phyloP scores from a whole-genome alignment of 2,797 vertebrate genomes.

The Catamblyrhynchus diadema region DNA sequence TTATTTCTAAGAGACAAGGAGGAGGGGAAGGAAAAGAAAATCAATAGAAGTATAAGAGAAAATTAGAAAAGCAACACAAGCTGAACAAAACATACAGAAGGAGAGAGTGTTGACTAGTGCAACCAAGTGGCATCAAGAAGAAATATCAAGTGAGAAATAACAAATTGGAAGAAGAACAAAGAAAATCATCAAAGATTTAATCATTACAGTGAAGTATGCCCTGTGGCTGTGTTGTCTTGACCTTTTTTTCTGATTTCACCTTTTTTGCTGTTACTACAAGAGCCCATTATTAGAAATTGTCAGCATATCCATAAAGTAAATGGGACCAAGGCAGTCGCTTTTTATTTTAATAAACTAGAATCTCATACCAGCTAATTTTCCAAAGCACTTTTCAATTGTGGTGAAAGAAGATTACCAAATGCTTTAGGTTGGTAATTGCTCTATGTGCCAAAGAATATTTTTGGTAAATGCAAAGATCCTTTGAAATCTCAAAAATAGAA shows the following conservation, averaged over 20 bases:
- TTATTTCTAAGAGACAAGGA: not conserved
- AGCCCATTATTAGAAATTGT: not conserved
- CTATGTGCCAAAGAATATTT: not conserved
- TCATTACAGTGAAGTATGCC: not conserved
- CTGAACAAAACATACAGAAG: not conserved
- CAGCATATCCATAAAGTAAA: not conserved
- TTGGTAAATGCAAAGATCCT: not conserved
- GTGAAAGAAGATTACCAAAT: not conserved
- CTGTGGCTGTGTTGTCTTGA: not conserved
- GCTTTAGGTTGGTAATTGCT: not conserved
- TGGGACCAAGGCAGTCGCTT: not conserved
- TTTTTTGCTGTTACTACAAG: not conserved
- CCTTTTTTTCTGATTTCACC: not conserved
- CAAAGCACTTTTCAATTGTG: not conserved
- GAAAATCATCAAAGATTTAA: not conserved
- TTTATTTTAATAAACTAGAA: constrained; percentile 11
- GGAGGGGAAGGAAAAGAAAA: not conserved
- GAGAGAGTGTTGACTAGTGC: not conserved
- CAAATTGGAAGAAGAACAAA: not conserved
- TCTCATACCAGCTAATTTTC: constrained; percentile 1
- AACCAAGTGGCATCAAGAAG: not conserved
- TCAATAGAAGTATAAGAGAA: not conserved
- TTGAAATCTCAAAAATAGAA: not conserved
- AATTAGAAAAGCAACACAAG: not conserved
- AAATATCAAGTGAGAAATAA: not conserved